Evolutionary conservation across 2,113 vertebrate species (phyloP), one percentile per base, ranked within the genome.

Genomic region (Pseudopipra pipra): DNA sequence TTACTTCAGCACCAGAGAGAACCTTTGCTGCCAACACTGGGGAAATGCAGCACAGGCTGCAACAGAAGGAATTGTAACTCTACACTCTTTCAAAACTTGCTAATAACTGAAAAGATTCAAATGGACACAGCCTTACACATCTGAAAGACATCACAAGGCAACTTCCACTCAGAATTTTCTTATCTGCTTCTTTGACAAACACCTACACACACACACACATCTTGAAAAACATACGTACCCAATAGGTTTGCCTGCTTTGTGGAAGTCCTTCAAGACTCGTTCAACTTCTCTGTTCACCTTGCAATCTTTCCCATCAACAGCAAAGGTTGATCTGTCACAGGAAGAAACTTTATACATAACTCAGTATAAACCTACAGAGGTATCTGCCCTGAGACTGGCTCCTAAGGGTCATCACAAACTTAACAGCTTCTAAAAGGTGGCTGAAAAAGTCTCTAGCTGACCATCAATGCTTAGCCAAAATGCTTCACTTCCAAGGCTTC

Each of bases 21-120:
- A 99, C 98, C 79, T 98, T 98, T 56, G 98, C 99, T 2, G 98
- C 99, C n/a, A 99, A 89, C 65, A 99, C 98, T 0, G 99, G 98
- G 23, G 99, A 98, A 33, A 99, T 99, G 86, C 99, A 98, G 96
- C 98, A 98, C 78, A 98, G 49, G 51, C 98, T 99, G 95, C 12
- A 95, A 96, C 24, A 49, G 41, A 74, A 68, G 37, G 43, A 37
- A 66, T 3, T 47, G 0, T 7, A 23, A 52, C 59, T 81, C 25
- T 52, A 18, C 14, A 39, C 23, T 44, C 17, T 27, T 62, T 70
- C 51, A 92, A 81, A 66, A 91, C 35, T 51, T 47, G 16, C 15
- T 77, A 52, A 51, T 11, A 59, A 54, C 1, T 81, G 49, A 39
- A 25, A 90, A 27, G 21, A 76, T n/a, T 72, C 35, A 84, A 55